Percentiles rank a stretch among this genome's conserved stretches.
phyloP scores from a whole-genome alignment of 2,888 invertebrate genomes.

The Dorcus parallelipipedus region DNA sequence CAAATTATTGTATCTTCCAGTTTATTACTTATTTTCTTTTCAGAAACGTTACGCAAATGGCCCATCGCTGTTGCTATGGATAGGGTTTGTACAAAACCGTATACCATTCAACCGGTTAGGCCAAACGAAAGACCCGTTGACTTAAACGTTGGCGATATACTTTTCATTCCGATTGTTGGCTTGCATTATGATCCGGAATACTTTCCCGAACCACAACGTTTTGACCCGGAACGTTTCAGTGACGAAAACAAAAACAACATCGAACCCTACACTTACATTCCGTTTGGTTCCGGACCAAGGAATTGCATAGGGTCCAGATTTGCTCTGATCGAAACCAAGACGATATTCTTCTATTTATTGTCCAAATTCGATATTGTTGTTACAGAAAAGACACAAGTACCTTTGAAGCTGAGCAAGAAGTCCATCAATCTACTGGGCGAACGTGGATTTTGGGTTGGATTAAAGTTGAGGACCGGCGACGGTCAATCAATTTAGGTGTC shows the following conservation, averaged over 20 bases:
- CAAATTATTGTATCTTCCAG: no score
- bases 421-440: conserved; percentile 17
- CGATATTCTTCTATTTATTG: conserved; percentile 31
- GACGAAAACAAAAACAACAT: conserved; percentile 52
- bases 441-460: conserved; percentile 25
- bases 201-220: conserved; percentile 38
- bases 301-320: conserved; percentile 57
- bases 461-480: conserved; percentile 14
- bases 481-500: no score
- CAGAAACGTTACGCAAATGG: conserved; percentile 35
- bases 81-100: conserved; percentile 28
- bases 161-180: conserved; percentile 31
- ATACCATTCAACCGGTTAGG: conserved; percentile 23
- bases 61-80: conserved; percentile 26
- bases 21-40: background rate
- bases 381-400: conserved; percentile 31
- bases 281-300: conserved; percentile 55
- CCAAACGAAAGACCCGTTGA: conserved; percentile 18
- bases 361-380: conserved; percentile 32
- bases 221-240: conserved; percentile 34
- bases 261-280: conserved; percentile 43
- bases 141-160: conserved; percentile 16
- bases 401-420: conserved; percentile 23
- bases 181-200: conserved; percentile 34
- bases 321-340: conserved; percentile 35